Conservation (phyloP, 1,140 invertebrate genomes). For the Drosophila ananassae region DNA sequence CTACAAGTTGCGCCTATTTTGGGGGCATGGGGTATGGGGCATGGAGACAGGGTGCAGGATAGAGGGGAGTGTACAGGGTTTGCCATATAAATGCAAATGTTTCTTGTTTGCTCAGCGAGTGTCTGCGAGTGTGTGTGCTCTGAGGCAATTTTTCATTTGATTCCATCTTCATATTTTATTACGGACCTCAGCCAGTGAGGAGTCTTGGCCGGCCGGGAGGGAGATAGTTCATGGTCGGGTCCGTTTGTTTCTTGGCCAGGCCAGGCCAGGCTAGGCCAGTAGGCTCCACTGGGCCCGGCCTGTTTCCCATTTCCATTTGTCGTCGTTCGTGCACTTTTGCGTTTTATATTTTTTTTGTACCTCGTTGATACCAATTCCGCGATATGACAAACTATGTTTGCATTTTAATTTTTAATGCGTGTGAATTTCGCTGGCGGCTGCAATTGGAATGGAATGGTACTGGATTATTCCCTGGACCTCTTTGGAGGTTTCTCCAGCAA, state of each 20-base stretch:
- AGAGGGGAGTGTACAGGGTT: constrained; percentile 23
- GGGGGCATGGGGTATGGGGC: constrained; percentile 13
- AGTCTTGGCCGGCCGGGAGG: constrained; percentile 12
- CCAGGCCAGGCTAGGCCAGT: constrained; percentile 1
- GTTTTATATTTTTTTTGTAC: constrained; percentile 27
- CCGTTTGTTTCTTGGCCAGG: constrained; percentile 11
- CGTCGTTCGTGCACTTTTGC: constrained; percentile 39
- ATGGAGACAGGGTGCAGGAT: not conserved
- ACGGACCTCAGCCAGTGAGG: constrained; percentile 49
- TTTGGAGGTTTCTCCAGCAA: constrained; percentile 6
- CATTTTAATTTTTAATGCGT: constrained; percentile 84
- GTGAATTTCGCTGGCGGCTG: constrained; percentile 79
- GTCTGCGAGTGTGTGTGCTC: constrained; percentile 61
- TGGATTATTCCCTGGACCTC: constrained; percentile 2
- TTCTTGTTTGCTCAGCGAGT: constrained; percentile 61
- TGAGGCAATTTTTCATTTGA: constrained; percentile 83
- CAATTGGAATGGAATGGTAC: constrained; percentile 13
- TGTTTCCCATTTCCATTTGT: constrained; percentile 72
- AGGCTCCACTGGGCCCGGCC: not conserved
- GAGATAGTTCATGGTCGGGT: constrained; percentile 38
- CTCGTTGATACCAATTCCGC: constrained; percentile 76
- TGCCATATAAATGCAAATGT: constrained; percentile 80
- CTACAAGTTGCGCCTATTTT: constrained; percentile 66
- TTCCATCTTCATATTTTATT: constrained; percentile 83
- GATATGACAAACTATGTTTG: constrained; percentile 83